Evolutionary conservation across 1,140 invertebrate species (phyloP), one percentile per base, ranked within the genome.

Genomic region (Halesus radiatus): DNA sequence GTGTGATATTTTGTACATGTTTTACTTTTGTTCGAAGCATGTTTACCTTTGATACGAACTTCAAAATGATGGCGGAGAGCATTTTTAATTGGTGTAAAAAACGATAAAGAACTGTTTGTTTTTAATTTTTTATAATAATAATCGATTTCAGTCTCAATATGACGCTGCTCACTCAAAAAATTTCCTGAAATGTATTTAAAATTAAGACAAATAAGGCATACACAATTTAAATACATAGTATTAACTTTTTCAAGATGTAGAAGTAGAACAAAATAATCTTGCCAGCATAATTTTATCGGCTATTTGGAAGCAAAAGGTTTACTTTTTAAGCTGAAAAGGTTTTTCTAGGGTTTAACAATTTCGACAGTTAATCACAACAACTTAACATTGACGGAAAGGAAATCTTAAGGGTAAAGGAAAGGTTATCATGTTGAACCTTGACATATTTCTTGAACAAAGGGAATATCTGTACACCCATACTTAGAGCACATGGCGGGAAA

Each of bases 391-490:
- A 18, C 7, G 54, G 20, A 18, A 56, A n/a, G 54, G 18, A 4
- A 3, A 54, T 54, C 53, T 20, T 3, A n/a, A 20, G 2, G 16
- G 13, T 54, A 56, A 22, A 20, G 20, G 52, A 3, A 54, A 54
- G 1, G n/a, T 18, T 56, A 56, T 56, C 20, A 56, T 18, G 6
- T 56, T 22, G 20, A 72, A 72, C 68, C 68, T 72, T 52, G 20
- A 53, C 20, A 53, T 22, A 53, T 20, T 26, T 72, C 68, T 26
- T 53, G 68, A 15, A 72, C 45, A 53, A 50, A 8, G 7, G 68
- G 68, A 13, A 53, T 20, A 52, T 53, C 18, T 23, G 15, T 20
- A 72, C 68, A 72, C 20, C 68, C 53, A 26, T 72, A 72, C 53
- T 72, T 72, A 13, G 37, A 72, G 45, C 68, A 72, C 50, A 72